Evolutionary conservation across 1,140 invertebrate species (phyloP).

Genomic region (Leucophenga varia): DNA sequence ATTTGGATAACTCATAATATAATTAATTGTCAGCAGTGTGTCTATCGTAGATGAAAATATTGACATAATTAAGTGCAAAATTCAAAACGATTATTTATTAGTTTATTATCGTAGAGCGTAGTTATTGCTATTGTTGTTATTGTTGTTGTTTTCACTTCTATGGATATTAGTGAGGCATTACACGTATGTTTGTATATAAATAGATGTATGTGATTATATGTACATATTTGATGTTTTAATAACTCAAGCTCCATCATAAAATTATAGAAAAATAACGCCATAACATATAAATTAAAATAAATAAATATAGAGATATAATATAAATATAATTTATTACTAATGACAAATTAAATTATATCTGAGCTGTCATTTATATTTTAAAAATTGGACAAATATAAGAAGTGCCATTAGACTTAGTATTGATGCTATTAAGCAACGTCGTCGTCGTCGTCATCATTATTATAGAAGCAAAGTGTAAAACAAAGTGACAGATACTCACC

Average conservation of each 20-base stretch:
- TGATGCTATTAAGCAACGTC: too few relatives aligned
- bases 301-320: too few relatives aligned
- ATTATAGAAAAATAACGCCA: constrained; percentile 52
- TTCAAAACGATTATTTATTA: constrained; percentile 8
- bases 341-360: too few relatives aligned
- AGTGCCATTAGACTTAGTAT: too few relatives aligned
- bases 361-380: too few relatives aligned
- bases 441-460: not conserved
- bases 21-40: constrained; percentile 16
- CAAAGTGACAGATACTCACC: too few relatives aligned
- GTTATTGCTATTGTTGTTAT: constrained; percentile 7
- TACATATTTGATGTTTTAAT: constrained; percentile 31
- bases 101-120: constrained; percentile 11
- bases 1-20: constrained; percentile 37
- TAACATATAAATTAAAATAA: too few relatives aligned
- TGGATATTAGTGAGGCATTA: not conserved
- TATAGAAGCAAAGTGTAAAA: not conserved
- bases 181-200: constrained; percentile 14
- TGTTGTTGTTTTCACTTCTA: not conserved
- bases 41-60: constrained; percentile 15
- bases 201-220: constrained; percentile 9
- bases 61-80: constrained; percentile 33
- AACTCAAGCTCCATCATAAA: constrained; percentile 41
- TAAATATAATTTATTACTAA: too few relatives aligned
- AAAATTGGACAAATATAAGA: too few relatives aligned